These are phyloP conservation scores for Drosophila meridiana DNA, from an alignment of 2,888 invertebrate species.

Conservation along the genomic window DNA sequence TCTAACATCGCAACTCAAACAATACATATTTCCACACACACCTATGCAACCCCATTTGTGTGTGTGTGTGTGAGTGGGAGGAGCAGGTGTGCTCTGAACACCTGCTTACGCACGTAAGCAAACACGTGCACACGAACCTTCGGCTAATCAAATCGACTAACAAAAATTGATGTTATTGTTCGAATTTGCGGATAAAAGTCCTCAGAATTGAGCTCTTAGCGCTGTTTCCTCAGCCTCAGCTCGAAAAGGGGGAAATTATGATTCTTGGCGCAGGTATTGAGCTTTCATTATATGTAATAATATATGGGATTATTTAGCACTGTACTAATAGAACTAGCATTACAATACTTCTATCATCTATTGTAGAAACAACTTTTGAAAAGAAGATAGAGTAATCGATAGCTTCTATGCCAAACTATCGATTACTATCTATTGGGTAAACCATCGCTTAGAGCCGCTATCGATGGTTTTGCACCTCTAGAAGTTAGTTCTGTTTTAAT, in stretches of 20 bases:
- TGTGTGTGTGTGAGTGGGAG: neutral
- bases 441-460: too few relatives aligned
- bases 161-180: constrained; percentile 56
- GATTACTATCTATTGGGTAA: too few relatives aligned
- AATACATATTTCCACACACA: constrained; percentile 14
- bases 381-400: too few relatives aligned
- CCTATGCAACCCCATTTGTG: neutral
- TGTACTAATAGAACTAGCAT: neutral
- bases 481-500: too few relatives aligned
- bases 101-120: constrained; percentile 9
- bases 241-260: neutral
- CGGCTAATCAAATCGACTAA: constrained; percentile 67
- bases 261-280: neutral
- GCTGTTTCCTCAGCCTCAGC: constrained; percentile 1
- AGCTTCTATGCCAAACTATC: too few relatives aligned
- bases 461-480: too few relatives aligned
- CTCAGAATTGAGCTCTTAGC: constrained; percentile 33
- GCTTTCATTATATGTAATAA: neutral
- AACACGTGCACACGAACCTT: constrained; percentile 21
- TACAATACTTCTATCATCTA: too few relatives aligned
- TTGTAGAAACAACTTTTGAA: too few relatives aligned
- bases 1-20: constrained; percentile 3
- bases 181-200: constrained; percentile 15
- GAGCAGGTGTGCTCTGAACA: neutral
- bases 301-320: neutral